Conservation (phyloP, 1,140 invertebrate genomes). For the Aphelenchoides besseyi region DNA sequence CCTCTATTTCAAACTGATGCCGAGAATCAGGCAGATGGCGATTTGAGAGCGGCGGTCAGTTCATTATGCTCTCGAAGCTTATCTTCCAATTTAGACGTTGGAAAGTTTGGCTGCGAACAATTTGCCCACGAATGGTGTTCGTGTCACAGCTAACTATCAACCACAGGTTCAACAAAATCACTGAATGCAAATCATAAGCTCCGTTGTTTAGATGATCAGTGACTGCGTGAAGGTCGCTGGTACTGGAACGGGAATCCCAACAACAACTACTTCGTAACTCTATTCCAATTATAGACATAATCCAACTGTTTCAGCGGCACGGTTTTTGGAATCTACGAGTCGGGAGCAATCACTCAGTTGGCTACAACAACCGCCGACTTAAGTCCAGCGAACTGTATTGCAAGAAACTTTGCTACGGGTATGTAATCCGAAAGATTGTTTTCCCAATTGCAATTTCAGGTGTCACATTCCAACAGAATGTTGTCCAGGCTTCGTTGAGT, state of each 20-base stretch:
- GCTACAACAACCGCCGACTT: conserved; percentile 6
- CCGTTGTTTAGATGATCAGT: conserved; percentile 28
- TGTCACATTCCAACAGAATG: conserved; percentile 10
- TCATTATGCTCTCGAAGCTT: background rate
- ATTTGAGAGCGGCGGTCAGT: conserved; percentile 24
- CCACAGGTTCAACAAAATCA: no score
- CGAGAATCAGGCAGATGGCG: conserved; percentile 11
- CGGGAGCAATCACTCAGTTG: conserved; percentile 18
- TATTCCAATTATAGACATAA: background rate
- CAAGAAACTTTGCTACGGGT: conserved; percentile 4
- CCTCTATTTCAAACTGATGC: conserved; percentile 23
- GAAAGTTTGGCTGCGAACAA: conserved; percentile 17
- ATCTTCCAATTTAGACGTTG: conserved; percentile 14
- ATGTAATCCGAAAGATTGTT: no score
- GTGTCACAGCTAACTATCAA: background rate
- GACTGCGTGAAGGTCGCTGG: conserved; percentile 26
- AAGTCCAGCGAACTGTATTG: background rate
- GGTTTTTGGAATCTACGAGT: background rate
- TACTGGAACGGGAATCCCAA: conserved; percentile 2
- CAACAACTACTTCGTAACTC: background rate
- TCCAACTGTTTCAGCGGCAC: background rate
- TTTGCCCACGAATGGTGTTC: conserved; percentile 20
- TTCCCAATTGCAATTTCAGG: no score
- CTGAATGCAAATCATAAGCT: no score
- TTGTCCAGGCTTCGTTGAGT: background rate